Conservation (phyloP, 2,797 vertebrate genomes). For the Danio albolineatus region DNA sequence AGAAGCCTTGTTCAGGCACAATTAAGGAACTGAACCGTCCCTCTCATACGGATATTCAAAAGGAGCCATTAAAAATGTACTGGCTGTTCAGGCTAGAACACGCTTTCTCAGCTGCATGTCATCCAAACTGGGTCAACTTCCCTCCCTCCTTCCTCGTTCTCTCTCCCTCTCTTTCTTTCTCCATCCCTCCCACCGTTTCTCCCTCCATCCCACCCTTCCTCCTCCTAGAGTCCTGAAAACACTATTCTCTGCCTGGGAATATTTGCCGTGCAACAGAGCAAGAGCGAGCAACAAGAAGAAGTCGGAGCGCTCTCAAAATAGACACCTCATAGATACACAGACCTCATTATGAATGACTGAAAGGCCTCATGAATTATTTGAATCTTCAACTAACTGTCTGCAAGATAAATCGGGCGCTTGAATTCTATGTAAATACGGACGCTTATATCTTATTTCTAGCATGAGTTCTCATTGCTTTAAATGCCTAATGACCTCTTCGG, state of each 20-base stretch:
- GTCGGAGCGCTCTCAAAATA: conserved; percentile 61
- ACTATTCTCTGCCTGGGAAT: conserved; percentile 60
- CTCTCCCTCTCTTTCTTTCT: conserved; percentile 48
- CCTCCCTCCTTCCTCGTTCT: conserved; percentile 43
- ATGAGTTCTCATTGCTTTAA: background rate
- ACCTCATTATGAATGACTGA: conserved; percentile 75
- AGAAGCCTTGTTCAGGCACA: conserved; percentile 40
- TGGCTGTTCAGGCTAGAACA: conserved; percentile 56
- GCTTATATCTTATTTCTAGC: background rate
- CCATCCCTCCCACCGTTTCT: conserved; percentile 40
- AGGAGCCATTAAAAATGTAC: conserved; percentile 69
- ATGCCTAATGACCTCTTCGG: background rate
- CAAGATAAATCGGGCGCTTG: conserved; percentile 29
- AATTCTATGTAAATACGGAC: conserved; percentile 39
- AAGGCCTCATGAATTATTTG: conserved; percentile 71
- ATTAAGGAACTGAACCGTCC: conserved; percentile 52
- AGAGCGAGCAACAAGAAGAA: conserved; percentile 52
- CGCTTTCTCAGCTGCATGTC: conserved; percentile 69
- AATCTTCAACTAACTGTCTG: conserved; percentile 58
- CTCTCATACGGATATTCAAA: conserved; percentile 60
- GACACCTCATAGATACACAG: conserved; percentile 73
- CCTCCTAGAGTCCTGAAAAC: conserved; percentile 56
- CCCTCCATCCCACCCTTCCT: conserved; percentile 41
- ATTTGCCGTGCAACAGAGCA: conserved; percentile 59
- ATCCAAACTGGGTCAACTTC: conserved; percentile 70